Evolutionary conservation across 2,888 invertebrate genomes (phyloP).

Genomic region (Itoplectis maculator): DNA sequence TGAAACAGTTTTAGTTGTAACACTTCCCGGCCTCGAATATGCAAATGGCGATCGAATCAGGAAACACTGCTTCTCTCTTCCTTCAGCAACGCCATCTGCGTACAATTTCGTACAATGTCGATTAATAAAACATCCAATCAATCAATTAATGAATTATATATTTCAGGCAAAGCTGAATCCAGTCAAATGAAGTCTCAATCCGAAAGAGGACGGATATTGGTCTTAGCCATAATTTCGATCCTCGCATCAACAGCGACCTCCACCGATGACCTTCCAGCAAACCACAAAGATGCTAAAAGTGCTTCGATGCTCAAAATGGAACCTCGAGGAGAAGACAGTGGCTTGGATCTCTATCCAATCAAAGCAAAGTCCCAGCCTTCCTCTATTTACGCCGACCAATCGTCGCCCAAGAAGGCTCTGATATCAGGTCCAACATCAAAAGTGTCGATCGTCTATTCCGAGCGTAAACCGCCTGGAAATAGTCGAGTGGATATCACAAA

Average conservation of each 20-base stretch:
- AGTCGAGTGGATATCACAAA: slow-evolving; percentile 1
- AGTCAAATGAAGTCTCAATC: slow-evolving; percentile 18
- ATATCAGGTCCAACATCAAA: slow-evolving; percentile 57
- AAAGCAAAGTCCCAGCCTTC: slow-evolving; percentile 45
- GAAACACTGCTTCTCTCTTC: background rate
- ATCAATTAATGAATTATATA: background rate
- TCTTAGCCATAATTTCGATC: slow-evolving; percentile 38
- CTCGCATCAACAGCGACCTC: slow-evolving; percentile 40
- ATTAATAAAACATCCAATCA: background rate
- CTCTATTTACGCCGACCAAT: slow-evolving; percentile 12
- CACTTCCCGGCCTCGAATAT: slow-evolving; percentile 52
- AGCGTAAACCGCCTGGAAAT: too few species aligned
- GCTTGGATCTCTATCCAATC: slow-evolving; percentile 54
- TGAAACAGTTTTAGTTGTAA: background rate
- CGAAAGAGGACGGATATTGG: slow-evolving; percentile 7
- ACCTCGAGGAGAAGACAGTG: slow-evolving; percentile 64
- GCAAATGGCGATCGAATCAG: background rate
- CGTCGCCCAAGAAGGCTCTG: slow-evolving; percentile 27
- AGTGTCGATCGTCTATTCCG: slow-evolving; percentile 58
- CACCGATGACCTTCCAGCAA: slow-evolving; percentile 45
- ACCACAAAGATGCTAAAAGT: slow-evolving; percentile 61
- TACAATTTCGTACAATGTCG: too few species aligned
- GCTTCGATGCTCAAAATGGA: slow-evolving; percentile 68
- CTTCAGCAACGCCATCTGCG: background rate
- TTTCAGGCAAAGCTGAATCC: slow-evolving; percentile 33